Evolutionary conservation across 2,888 invertebrate species (phyloP).

Genomic region (Spodoptera picta): DNA sequence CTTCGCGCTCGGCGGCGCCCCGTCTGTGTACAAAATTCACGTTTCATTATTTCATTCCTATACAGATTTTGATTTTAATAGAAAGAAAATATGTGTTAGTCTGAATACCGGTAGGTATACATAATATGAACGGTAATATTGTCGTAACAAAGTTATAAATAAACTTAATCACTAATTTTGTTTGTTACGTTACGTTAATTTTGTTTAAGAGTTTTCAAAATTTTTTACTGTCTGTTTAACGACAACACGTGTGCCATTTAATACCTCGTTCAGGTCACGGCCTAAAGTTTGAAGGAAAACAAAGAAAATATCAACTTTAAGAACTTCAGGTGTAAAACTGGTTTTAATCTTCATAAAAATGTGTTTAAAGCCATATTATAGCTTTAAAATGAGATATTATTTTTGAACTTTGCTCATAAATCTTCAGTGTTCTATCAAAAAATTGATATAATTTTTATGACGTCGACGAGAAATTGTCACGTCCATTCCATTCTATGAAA

Average conservation of each 20-base stretch:
- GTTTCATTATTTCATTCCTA: constrained; percentile 21
- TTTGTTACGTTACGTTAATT: too few relatives aligned
- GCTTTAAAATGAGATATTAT: constrained; percentile 50
- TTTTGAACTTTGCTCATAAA: constrained; percentile 44
- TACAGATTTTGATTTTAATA: background rate
- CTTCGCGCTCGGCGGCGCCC: constrained; percentile 70
- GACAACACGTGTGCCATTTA: too few relatives aligned
- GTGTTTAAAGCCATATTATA: constrained; percentile 51
- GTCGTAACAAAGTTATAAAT: too few relatives aligned
- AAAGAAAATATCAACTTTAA: constrained; percentile 31
- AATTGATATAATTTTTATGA: constrained; percentile 49
- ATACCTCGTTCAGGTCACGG: background rate
- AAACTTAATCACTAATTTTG: too few relatives aligned
- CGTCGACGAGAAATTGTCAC: constrained; percentile 33
- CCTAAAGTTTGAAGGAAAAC: constrained; percentile 22
- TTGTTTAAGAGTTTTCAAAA: too few relatives aligned
- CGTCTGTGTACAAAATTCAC: constrained; percentile 63
- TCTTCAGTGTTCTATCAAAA: constrained; percentile 50
- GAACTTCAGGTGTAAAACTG: constrained; percentile 49
- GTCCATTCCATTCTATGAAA: constrained; percentile 14
- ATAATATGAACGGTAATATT: too few relatives aligned
- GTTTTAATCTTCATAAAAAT: constrained; percentile 55
- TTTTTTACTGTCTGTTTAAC: too few relatives aligned
- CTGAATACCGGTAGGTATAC: background rate
- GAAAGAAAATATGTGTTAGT: background rate